These are phyloP conservation scores for Ochlodes sylvanus DNA, from an alignment of 2,888 invertebrate species.

Conservation along the genomic window DNA sequence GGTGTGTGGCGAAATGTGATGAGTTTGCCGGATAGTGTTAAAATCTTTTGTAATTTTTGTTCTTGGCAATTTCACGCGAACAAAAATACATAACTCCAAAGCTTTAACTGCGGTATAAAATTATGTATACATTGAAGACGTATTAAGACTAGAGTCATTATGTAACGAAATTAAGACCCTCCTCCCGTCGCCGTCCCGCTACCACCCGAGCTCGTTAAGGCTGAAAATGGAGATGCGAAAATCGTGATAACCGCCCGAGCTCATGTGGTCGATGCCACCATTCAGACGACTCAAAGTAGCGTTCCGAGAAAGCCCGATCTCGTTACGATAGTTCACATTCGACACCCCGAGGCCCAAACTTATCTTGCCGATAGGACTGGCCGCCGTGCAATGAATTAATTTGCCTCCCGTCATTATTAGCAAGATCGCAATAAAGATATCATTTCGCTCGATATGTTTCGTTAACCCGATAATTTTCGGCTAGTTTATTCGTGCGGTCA, in stretches of 20 bases:
- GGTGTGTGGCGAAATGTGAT: too few relatives aligned
- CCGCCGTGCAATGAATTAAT: conserved; percentile 79
- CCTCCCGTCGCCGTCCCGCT: background rate
- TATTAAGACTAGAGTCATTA: conserved; percentile 3
- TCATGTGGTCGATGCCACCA: conserved; percentile 51
- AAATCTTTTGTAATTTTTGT: too few relatives aligned
- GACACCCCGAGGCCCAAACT: conserved; percentile 64
- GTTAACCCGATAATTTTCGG: conserved; percentile 62
- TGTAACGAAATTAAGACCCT: conserved; percentile 5
- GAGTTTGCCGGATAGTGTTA: too few relatives aligned
- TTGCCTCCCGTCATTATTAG: conserved; percentile 71
- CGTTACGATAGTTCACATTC: conserved; percentile 74
- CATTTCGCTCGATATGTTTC: conserved; percentile 57
- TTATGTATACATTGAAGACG: background rate
- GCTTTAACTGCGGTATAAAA: background rate
- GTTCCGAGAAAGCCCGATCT: conserved; percentile 75
- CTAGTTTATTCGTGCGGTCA: conserved; percentile 60
- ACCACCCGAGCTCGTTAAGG: conserved; percentile 7
- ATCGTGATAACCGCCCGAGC: conserved; percentile 64
- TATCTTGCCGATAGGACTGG: conserved; percentile 67
- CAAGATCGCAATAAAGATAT: conserved; percentile 79
- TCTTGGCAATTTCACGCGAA: too few relatives aligned
- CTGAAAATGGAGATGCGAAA: conserved; percentile 33
- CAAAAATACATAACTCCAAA: background rate
- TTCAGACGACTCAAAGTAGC: conserved; percentile 57